Conservation (phyloP, 1,140 invertebrate species). For the Atta cephalotes region DNA sequence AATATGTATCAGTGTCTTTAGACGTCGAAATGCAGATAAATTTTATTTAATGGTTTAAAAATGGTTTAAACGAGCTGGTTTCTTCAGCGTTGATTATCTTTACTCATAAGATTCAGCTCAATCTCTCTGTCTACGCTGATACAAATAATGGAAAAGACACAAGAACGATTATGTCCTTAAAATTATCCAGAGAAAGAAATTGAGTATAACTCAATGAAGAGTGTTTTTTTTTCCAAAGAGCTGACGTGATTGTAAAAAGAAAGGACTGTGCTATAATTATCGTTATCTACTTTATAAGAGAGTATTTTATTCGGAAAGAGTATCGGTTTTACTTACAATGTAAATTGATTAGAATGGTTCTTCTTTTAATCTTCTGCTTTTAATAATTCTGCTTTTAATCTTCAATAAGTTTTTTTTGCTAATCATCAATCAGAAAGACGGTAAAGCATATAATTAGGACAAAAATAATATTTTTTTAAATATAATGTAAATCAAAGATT, state of each 20-base stretch:
- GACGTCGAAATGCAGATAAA: neutral
- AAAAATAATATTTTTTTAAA: neutral
- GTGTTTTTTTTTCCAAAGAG: constrained; percentile 18
- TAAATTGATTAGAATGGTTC: constrained; percentile 11
- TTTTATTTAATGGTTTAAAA: neutral
- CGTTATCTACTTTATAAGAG: constrained; percentile 85
- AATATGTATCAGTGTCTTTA: constrained; percentile 85
- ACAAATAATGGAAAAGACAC: neutral
- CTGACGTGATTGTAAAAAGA: constrained; percentile 61
- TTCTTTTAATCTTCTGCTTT: neutral
- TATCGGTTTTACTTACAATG: constrained; percentile 52
- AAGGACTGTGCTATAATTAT: constrained; percentile 69
- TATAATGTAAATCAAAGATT: neutral
- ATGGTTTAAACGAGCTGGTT: neutral
- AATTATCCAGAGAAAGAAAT: neutral
- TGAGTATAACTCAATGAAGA: neutral
- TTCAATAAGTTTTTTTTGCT: neutral
- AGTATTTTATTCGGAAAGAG: constrained; percentile 77
- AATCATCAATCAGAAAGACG: neutral
- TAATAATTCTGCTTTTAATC: neutral
- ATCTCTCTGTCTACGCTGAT: neutral
- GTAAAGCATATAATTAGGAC: neutral
- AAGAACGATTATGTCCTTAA: neutral
- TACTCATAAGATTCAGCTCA: neutral
- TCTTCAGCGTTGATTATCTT: constrained; percentile 10